Base-by-base conservation (phyloP, 2,113 vertebrate genomes). In the Mellivora capensis region DNA sequence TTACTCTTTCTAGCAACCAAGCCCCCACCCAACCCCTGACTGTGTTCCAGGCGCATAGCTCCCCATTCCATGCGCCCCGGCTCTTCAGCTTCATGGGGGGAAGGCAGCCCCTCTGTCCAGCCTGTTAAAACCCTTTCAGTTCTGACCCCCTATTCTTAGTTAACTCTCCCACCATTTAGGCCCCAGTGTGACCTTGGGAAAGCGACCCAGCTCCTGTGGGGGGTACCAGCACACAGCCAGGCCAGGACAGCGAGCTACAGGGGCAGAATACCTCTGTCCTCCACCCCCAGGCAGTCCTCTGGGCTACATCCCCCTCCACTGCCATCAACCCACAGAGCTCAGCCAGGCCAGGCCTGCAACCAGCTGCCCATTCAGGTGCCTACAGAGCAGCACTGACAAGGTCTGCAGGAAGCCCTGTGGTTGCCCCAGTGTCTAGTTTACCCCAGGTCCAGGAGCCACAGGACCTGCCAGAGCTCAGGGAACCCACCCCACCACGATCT, bases 361-460 rank as follows among this genome's bases (percentile, higher is more conserved):
- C 61, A 64, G 96, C 27, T 97, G 97, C 5, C 94, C 76, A 10
- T 72, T 62, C n/a, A 97, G 31, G 15, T 96, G 93, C 27, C 71
- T 4, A 14, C 21, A 97, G 39, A 95, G 92, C 89, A 97, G 98
- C 71, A 98, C 87, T 14, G 47, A 47, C 54, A 37, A 93, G 42
- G 52, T 95, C 64, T 54, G 64, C 67, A 98, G 71, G 42, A 89
- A 94, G 31, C 90, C 80, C 96, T 95, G 37, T 95, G 81, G 62
- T 98, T 96, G 71, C 97, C 93, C 69, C 98, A 85, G 17, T 15
- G 67, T 97, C 97, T 96, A 96, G 52, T 29, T 95, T n/a, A 97
- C 37, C 21, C 97, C 88, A 47, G 94, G 72, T 95, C 91, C 92
- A 93, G 90, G 15, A 98, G 49, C 49, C 98, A 13, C 3, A 91